Evolutionary conservation across 1,140 invertebrate species (phyloP).

Genomic region (Mactra quadrangularis): DNA sequence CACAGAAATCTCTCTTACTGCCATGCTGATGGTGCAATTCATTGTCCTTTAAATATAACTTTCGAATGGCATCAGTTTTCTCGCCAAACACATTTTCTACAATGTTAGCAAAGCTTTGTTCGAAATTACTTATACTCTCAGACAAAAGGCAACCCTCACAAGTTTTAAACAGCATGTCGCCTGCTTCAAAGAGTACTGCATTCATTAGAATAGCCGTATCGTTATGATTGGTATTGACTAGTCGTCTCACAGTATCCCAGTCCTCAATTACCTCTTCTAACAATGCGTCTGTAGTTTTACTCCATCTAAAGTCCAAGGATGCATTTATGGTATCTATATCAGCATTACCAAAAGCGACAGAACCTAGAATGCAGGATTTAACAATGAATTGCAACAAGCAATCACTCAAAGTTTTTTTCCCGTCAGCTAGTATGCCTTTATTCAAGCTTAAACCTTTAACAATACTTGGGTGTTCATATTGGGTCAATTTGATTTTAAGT

Average conservation of each 20-base stretch:
- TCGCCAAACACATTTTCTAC: neutral
- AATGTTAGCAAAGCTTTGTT: neutral
- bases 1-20: neutral
- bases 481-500: too few relatives aligned
- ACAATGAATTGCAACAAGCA: constrained; percentile 13
- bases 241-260: neutral
- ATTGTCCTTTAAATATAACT: neutral
- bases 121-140: too few relatives aligned
- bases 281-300: neutral
- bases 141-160: too few relatives aligned
- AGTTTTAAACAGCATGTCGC: neutral
- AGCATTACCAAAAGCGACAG: constrained; percentile 2
- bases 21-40: neutral
- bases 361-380: constrained; percentile 27
- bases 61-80: neutral
- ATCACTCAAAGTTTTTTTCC: too few relatives aligned
- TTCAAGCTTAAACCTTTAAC: too few relatives aligned
- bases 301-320: neutral
- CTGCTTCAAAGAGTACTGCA: neutral
- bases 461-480: too few relatives aligned
- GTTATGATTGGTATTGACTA: neutral
- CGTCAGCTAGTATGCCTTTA: too few relatives aligned
- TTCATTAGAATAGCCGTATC: neutral
- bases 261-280: neutral
- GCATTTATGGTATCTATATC: neutral